phyloP scores from a whole-genome alignment of 2,888 invertebrate species.

The Athalia rosae region DNA sequence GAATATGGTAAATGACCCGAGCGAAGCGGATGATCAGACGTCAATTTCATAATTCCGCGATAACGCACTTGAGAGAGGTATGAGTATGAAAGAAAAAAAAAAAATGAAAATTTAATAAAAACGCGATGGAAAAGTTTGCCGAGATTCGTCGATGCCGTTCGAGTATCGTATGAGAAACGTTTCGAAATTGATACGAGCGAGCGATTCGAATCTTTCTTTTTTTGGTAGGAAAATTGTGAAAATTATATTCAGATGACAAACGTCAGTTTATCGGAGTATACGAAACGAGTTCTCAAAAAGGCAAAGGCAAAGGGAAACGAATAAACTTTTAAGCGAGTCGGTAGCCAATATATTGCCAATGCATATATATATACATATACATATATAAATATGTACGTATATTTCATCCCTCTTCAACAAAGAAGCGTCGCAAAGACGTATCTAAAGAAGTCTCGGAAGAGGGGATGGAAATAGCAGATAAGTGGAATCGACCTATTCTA shows the following conservation, averaged over 20 bases:
- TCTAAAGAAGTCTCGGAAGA: neutral
- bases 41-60: neutral
- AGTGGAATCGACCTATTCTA: conserved; percentile 38
- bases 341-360: no score
- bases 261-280: no score
- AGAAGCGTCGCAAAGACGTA: conserved; percentile 6
- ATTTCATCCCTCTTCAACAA: conserved; percentile 29
- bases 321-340: conserved; percentile 11
- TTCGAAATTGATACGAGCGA: no score
- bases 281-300: neutral
- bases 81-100: no score
- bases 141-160: no score
- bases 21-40: neutral
- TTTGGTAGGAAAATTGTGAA: no score
- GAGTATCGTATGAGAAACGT: no score
- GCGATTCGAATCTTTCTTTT: no score
- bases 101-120: neutral
- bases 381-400: conserved; percentile 6
- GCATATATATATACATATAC: no score
- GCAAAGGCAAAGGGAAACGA: conserved; percentile 4
- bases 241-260: no score
- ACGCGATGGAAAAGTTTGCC: no score
- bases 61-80: neutral
- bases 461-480: conserved; percentile 28
- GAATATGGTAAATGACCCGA: neutral